Evolutionary conservation across 2,797 vertebrate genomes (phyloP).

Genomic region (Basileuterus tristriatus): DNA sequence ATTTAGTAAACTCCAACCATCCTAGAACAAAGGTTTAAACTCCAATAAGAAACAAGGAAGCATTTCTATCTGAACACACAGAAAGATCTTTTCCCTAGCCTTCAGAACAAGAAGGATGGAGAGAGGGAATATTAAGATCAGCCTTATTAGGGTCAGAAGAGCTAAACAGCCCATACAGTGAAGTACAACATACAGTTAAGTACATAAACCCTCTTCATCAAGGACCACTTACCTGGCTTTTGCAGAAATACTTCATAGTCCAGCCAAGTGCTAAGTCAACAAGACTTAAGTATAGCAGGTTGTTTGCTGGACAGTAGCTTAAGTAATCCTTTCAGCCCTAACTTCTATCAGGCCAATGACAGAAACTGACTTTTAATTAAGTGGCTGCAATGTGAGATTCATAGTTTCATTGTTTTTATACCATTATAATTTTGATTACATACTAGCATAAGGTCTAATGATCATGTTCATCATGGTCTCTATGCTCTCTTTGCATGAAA

Average conservation of each 20-base stretch:
- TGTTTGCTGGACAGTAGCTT: neutral
- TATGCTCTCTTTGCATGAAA: neutral
- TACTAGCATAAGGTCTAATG: neutral
- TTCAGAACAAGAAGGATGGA: fast-evolving
- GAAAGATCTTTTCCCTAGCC: neutral
- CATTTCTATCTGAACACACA: fast-evolving
- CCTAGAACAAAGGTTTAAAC: neutral
- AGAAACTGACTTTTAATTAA: neutral
- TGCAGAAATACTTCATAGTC: neutral
- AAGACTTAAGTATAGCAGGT: neutral
- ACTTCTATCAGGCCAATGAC: neutral
- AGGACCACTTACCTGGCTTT: neutral
- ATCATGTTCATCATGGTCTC: fast-evolving
- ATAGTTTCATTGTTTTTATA: neutral
- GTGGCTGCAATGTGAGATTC: fast-evolving
- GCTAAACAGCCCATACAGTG: neutral
- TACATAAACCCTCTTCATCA: neutral
- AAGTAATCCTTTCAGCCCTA: neutral
- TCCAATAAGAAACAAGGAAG: neutral
- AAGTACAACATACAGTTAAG: neutral
- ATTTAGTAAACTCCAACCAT: neutral
- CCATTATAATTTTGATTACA: neutral
- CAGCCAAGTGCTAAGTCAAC: neutral
- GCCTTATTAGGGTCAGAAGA: neutral
- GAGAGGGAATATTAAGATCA: fast-evolving